Conservation (phyloP, 2,888 invertebrate genomes). For the Drosophila multiciliata region DNA sequence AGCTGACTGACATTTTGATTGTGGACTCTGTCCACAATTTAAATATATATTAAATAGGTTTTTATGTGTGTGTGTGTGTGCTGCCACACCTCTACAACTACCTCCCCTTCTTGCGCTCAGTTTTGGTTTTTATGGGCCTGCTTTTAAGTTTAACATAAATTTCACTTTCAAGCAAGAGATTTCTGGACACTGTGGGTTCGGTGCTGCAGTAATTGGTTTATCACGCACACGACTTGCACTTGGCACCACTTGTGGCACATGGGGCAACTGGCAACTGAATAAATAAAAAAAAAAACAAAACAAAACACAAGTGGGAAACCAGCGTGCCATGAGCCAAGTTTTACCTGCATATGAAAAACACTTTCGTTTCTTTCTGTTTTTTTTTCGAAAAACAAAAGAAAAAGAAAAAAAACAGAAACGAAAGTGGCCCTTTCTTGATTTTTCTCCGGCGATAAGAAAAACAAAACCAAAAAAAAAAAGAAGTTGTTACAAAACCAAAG, state of each 20-base stretch:
- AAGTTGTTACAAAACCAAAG: conserved; percentile 22
- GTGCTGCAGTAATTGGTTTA: conserved; percentile 71
- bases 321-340: conserved; percentile 37
- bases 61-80: conserved; percentile 2
- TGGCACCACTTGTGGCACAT: conserved; percentile 45
- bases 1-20: conserved; percentile 55
- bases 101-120: no score
- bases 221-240: conserved; percentile 76
- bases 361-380: conserved; percentile 61
- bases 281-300: background rate
- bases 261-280: conserved; percentile 13
- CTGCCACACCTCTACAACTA: conserved; percentile 17
- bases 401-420: conserved; percentile 45
- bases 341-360: conserved; percentile 64
- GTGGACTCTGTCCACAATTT: conserved; percentile 43
- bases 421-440: conserved; percentile 63
- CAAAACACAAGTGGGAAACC: conserved; percentile 7
- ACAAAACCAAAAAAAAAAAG: conserved; percentile 2
- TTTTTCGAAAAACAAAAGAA: background rate
- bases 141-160: conserved; percentile 40
- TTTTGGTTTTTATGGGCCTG: conserved; percentile 2
- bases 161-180: conserved; percentile 51
- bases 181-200: conserved; percentile 25
- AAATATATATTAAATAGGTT: conserved; percentile 20
- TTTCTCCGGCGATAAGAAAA: conserved; percentile 57